phyloP scores from a whole-genome alignment of 2,797 vertebrate genomes.

The Lagodon rhomboides region DNA sequence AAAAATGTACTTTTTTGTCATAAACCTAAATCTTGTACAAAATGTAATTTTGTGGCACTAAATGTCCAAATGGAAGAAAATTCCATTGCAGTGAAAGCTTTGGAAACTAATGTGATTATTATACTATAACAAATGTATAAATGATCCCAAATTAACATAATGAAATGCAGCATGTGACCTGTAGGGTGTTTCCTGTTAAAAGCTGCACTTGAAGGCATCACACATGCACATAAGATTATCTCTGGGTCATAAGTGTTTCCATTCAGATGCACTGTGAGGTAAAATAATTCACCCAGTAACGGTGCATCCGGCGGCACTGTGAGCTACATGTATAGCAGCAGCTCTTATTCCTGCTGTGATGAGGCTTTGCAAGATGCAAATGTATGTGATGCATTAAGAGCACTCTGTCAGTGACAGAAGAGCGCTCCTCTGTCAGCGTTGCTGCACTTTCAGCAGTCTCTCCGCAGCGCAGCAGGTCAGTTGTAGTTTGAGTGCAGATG shows the following conservation, averaged over 20 bases:
- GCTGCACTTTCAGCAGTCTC: conserved; percentile 26
- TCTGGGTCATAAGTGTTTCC: not conserved
- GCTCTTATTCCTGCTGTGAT: conserved; percentile 25
- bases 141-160: not conserved
- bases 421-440: conserved; percentile 48
- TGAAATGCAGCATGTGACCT: not conserved
- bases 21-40: not conserved
- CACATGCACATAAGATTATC: not conserved
- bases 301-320: conserved; percentile 7
- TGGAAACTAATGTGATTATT: not conserved
- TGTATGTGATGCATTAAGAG: conserved; percentile 55
- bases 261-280: conserved; percentile 2
- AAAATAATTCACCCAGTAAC: conserved; percentile 31
- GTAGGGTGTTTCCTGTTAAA: not conserved
- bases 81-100: not conserved
- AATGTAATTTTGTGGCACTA: not conserved
- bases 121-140: not conserved
- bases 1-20: not conserved
- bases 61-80: not conserved
- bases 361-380: conserved; percentile 38
- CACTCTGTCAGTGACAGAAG: conserved; percentile 47
- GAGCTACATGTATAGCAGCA: conserved; percentile 31
- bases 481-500: conserved; percentile 48
- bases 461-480: conserved; percentile 45
- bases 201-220: not conserved